A percentile compares a stretch with the other conserved stretches of the same genome.
Conservation (phyloP, 2,113 vertebrate genomes). For the Rafetus swinhoei region DNA sequence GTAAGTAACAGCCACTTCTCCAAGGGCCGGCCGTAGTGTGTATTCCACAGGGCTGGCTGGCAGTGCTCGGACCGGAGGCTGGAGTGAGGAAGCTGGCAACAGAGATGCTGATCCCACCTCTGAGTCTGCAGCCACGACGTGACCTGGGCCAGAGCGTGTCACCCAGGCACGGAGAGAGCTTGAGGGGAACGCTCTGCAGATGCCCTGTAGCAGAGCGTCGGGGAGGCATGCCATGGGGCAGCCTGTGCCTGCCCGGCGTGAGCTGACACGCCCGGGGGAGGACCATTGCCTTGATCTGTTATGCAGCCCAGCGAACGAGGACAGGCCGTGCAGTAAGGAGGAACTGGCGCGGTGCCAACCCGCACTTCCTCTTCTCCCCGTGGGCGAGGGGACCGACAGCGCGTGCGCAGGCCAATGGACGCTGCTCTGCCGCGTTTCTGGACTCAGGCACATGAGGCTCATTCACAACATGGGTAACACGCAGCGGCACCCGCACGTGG, state of each 20-base stretch:
- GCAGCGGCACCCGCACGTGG: not conserved
- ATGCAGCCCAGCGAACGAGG: not conserved
- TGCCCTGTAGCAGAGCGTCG: not conserved
- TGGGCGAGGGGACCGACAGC: not conserved
- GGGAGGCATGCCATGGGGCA: not conserved
- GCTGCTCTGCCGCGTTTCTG: not conserved
- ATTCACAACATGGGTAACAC: not conserved
- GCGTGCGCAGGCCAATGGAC: not conserved
- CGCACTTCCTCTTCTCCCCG: not conserved
- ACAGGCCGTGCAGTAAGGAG: not conserved
- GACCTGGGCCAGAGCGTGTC: too few relatives aligned
- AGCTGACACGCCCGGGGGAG: not conserved
- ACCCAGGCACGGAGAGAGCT: too few relatives aligned
- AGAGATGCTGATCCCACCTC: too few relatives aligned
- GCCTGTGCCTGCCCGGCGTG: too few relatives aligned
- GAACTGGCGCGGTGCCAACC: not conserved
- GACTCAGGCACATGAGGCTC: too few relatives aligned
- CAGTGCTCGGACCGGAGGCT: too few relatives aligned
- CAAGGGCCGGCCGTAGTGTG: too few relatives aligned
- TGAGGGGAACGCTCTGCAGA: not conserved
- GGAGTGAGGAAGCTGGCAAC: too few relatives aligned
- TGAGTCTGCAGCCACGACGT: too few relatives aligned
- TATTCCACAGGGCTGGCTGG: too few relatives aligned
- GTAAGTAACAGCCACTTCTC: not conserved
- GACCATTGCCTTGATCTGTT: not conserved